These are phyloP conservation scores for Catocala nupta DNA, from an alignment of 2,888 invertebrate genomes.

Conservation along the genomic window DNA sequence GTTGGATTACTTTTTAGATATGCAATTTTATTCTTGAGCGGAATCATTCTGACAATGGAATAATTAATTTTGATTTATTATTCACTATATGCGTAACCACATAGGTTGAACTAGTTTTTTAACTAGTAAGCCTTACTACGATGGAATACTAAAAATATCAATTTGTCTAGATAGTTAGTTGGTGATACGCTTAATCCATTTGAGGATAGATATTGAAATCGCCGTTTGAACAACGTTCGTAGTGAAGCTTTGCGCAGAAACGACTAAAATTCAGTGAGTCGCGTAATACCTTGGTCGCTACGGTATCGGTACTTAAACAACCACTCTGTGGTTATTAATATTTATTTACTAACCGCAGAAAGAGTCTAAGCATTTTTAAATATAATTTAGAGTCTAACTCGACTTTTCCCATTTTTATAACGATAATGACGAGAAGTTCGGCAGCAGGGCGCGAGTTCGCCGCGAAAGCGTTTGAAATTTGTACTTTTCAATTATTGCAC, in stretches of 20 bases:
- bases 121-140: neutral
- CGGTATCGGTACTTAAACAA: conserved; percentile 68
- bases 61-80: neutral
- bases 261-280: conserved; percentile 64
- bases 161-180: conserved; percentile 26
- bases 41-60: conserved; percentile 7
- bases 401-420: conserved; percentile 70
- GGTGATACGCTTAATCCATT: conserved; percentile 38
- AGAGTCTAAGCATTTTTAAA: conserved; percentile 58
- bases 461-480: conserved; percentile 63
- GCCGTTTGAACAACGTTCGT: conserved; percentile 51
- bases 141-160: conserved; percentile 25
- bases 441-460: conserved; percentile 55
- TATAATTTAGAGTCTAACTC: conserved; percentile 59
- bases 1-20: conserved; percentile 15
- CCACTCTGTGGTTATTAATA: conserved; percentile 61
- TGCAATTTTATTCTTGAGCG: conserved; percentile 4
- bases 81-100: neutral
- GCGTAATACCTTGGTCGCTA: conserved; percentile 62
- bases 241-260: conserved; percentile 50
- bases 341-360: conserved; percentile 59
- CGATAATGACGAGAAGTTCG: conserved; percentile 68
- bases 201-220: conserved; percentile 59
- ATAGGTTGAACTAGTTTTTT: too few relatives aligned
- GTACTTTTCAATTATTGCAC: conserved; percentile 74